phyloP scores from a whole-genome alignment of 2,797 vertebrate species.

The Leuciscus waleckii region DNA sequence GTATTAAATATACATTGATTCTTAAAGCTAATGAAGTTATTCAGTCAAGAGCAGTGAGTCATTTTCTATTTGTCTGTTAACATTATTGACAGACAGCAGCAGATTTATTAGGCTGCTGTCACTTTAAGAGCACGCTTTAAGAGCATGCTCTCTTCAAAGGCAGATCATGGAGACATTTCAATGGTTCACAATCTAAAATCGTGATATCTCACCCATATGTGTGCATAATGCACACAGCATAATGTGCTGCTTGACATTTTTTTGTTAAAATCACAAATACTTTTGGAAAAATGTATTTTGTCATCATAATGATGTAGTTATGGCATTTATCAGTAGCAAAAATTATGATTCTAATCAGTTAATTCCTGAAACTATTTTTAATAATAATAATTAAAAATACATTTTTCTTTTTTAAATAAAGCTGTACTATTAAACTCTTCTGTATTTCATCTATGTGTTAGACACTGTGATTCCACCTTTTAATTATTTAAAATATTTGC shows the following conservation, averaged over 20 bases:
- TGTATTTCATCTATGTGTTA: background rate
- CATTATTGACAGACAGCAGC: background rate
- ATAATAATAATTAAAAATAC: too few species aligned
- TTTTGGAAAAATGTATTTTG: too few species aligned
- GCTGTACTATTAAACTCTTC: background rate
- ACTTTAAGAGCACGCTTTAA: background rate
- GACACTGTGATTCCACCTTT: background rate
- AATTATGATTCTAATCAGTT: background rate
- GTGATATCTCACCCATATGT: background rate
- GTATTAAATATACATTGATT: background rate
- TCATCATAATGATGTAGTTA: background rate
- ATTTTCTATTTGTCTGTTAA: background rate
- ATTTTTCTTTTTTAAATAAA: too few species aligned
- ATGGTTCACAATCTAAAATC: too few species aligned
- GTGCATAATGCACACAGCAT: too few species aligned
- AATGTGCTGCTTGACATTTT: too few species aligned
- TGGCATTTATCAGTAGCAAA: background rate
- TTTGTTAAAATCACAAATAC: too few species aligned
- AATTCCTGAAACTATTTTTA: background rate
- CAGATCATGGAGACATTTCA: too few species aligned
- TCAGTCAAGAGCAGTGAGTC: background rate
- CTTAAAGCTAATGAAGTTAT: background rate
- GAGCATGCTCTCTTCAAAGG: too few species aligned
- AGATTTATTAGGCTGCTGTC: background rate
- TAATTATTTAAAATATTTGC: constrained; percentile 23